phyloP scores from a whole-genome alignment of 2,113 vertebrate species.

The Chunga burmeisteri region DNA sequence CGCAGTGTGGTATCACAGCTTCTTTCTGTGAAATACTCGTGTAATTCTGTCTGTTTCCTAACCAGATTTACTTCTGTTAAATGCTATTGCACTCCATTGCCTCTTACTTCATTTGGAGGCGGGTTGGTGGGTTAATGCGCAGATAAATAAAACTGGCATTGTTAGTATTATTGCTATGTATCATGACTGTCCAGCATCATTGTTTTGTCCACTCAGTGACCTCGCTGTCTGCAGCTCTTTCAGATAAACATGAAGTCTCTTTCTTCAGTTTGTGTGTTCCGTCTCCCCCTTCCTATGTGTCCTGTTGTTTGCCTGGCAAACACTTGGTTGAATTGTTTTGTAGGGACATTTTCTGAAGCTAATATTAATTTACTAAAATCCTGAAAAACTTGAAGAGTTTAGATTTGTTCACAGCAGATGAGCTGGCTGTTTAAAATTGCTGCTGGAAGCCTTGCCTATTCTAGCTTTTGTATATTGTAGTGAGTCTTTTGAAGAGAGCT shows the following conservation, averaged over 20 bases:
- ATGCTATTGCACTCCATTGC: background rate
- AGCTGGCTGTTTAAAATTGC: background rate
- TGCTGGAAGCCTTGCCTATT: background rate
- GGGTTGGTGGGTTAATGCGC: background rate
- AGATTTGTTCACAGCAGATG: background rate
- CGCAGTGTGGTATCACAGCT: fast-evolving
- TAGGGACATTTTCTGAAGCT: background rate
- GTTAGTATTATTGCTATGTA: background rate
- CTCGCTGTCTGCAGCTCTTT: background rate
- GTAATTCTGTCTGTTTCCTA: background rate
- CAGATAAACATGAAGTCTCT: background rate
- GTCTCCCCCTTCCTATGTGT: background rate
- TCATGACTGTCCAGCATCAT: background rate
- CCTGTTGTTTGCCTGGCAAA: background rate
- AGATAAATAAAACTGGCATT: background rate
- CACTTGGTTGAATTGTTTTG: background rate
- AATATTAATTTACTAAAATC: background rate
- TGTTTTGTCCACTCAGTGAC: background rate
- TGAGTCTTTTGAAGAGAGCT: background rate
- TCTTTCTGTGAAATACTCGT: background rate
- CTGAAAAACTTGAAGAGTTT: background rate
- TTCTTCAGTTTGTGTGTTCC: background rate
- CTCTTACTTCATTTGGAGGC: background rate
- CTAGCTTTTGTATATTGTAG: background rate
- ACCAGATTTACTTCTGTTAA: background rate